Percentiles rank a stretch among this genome's conserved stretches.
These are phyloP conservation scores for Xanthorhoe spadicearia DNA, from an alignment of 2,888 invertebrate species.

Conservation along the genomic window DNA sequence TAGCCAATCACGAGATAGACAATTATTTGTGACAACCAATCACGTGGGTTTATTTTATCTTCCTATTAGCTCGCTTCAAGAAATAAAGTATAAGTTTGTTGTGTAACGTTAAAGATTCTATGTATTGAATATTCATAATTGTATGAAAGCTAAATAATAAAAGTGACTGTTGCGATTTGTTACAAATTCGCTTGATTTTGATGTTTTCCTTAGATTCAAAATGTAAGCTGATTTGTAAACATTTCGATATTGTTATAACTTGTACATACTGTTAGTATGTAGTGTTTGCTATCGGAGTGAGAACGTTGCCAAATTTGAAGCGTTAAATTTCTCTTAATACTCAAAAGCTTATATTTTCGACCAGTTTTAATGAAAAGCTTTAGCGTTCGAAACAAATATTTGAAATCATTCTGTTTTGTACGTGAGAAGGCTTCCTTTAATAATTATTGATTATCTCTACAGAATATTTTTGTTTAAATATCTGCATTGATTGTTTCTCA, in stretches of 20 bases:
- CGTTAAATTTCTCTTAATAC: constrained; percentile 45
- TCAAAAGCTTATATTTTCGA: constrained; percentile 59
- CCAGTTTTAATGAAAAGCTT: constrained; percentile 37
- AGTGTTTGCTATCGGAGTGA: constrained; percentile 47
- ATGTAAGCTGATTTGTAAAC: constrained; percentile 15
- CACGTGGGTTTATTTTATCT: too few relatives aligned
- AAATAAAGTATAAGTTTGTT: constrained; percentile 29
- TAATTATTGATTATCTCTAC: constrained; percentile 3
- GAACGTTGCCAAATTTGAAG: constrained; percentile 70
- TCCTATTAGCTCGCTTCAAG: too few relatives aligned
- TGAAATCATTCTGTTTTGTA: not conserved
- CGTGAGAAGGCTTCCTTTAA: not conserved
- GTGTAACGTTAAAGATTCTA: constrained; percentile 45
- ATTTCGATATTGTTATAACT: constrained; percentile 16
- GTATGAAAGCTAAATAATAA: constrained; percentile 8
- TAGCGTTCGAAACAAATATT: not conserved
- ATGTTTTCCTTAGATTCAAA: not conserved
- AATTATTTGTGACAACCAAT: too few relatives aligned
- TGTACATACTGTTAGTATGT: constrained; percentile 27
- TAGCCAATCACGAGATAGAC: too few relatives aligned
- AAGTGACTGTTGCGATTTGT: constrained; percentile 16
- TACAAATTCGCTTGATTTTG: constrained; percentile 10
- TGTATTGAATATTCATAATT: constrained; percentile 35
- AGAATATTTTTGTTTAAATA: constrained; percentile 19
- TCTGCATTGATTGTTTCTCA: constrained; percentile 12